Base-by-base conservation (phyloP, 2,888 invertebrate genomes). In the Epistrophella euchroma region DNA sequence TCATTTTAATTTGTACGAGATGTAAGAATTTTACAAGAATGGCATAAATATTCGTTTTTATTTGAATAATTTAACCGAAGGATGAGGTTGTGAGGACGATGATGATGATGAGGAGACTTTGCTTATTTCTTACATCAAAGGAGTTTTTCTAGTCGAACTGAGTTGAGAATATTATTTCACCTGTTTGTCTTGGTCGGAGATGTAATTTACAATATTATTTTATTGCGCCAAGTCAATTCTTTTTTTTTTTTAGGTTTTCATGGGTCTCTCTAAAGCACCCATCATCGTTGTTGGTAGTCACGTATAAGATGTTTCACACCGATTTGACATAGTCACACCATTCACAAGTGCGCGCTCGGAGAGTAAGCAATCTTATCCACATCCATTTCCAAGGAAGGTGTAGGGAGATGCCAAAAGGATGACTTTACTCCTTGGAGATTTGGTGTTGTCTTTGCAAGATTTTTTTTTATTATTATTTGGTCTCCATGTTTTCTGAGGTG, bases 231-330 rank as follows among this genome's bases (percentile, higher is more conserved):
- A 52, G 50, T 7, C 22, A 25, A 52, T 25, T 52, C 25, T 13
- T 15, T 5, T 17, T 3, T 17, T 3, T 9, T 17, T 19, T 0
- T 22, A 7, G 25, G 11, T 70, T 43, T 35, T 15, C 35, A 37
- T 35, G 15, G 40, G 43, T 70, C 52, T n/a, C n/a, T n/a, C n/a
- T 80, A 55, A 70, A 40, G 70, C 17, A 56, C 64, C 62, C 47
- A 50, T 75, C 70, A 70, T 56, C 37, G 25, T 60, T 55, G 60
- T 62, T 75, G 74, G 80, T 70, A 80, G 80, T 80, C 81, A 81
- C 81, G 75, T 81, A 75, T 71, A 71, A 75, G 81, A 81, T 81
- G 81, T 81, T 71, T 81, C 81, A 71, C 81, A 75, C 81, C 75
- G 81, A 81, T 81, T 81, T 75, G 75, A 81, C 75, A 71, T 71